Evolutionary conservation across 2,888 invertebrate genomes (phyloP).

Genomic region (Mongoloraphidia duomilia): DNA sequence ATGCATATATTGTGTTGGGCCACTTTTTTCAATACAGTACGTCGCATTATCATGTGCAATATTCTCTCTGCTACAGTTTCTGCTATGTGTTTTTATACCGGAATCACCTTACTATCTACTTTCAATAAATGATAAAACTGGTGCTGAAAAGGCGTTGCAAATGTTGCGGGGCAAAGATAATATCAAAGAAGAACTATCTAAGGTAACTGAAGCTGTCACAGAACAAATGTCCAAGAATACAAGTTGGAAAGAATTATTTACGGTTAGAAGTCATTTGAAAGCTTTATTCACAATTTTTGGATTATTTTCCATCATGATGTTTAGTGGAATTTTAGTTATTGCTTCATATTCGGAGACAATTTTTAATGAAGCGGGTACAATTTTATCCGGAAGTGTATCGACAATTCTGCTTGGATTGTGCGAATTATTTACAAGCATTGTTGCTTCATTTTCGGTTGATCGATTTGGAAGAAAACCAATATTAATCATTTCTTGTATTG

Average conservation of each 20-base stretch:
- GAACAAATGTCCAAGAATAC: conserved; percentile 36
- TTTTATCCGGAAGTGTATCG: conserved; percentile 20
- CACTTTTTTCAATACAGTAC: conserved; percentile 36
- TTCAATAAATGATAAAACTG: conserved; percentile 27
- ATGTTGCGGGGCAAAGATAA: conserved; percentile 38
- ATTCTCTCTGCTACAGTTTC: conserved; percentile 40
- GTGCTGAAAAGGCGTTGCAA: conserved; percentile 36
- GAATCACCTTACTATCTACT: conserved; percentile 43
- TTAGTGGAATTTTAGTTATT: conserved; percentile 25
- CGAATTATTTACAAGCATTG: conserved; percentile 19
- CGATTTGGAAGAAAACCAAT: conserved; percentile 24
- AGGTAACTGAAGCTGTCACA: conserved; percentile 22
- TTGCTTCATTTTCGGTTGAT: conserved; percentile 22
- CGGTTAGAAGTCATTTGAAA: conserved; percentile 40
- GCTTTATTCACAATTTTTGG: conserved; percentile 39
- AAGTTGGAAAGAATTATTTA: conserved; percentile 36
- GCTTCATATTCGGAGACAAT: conserved; percentile 28
- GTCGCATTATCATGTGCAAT: conserved; percentile 41
- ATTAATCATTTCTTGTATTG: conserved; percentile 22
- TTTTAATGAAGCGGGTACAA: conserved; percentile 21
- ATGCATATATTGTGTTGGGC: conserved; percentile 45
- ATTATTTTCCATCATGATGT: conserved; percentile 24
- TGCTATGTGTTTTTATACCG: conserved; percentile 46
- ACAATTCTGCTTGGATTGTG: conserved; percentile 25
- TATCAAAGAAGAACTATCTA: conserved; percentile 33